These are phyloP conservation scores for Chesias legatella DNA, from an alignment of 2,888 invertebrate genomes.

Conservation along the genomic window DNA sequence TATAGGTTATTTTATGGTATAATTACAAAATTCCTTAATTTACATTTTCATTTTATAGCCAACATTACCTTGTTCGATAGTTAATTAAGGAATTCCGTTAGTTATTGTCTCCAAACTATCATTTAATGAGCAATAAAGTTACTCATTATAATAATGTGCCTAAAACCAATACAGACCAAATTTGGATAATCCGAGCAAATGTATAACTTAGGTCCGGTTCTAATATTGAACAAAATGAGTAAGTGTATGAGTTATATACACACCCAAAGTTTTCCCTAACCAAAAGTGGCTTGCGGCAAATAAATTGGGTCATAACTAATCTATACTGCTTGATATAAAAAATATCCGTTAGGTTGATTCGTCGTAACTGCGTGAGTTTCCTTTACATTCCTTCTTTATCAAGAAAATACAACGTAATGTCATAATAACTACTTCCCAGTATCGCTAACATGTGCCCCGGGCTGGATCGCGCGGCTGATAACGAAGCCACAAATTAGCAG, in stretches of 20 bases:
- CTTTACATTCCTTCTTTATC: no score
- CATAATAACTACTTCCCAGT: conserved; percentile 97
- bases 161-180: background rate
- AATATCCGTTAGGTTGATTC: no score
- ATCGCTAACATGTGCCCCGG: conserved; percentile 95
- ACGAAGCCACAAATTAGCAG: conserved; percentile 97
- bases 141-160: background rate
- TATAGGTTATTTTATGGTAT: conserved; percentile 3
- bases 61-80: conserved; percentile 3
- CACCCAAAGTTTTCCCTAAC: no score
- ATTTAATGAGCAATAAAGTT: conserved; percentile 1
- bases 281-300: no score
- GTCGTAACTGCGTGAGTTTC: no score
- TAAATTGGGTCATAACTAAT: no score
- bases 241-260: no score
- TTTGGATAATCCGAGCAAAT: background rate
- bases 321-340: no score
- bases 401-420: conserved; percentile 90
- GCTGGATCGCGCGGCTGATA: conserved; percentile 94
- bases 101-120: conserved; percentile 8
- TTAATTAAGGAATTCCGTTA: conserved; percentile 9
- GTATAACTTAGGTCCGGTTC: no score
- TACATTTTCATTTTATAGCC: conserved; percentile 7
- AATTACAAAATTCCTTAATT: conserved; percentile 9
- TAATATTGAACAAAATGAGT: no score